These are phyloP conservation scores for Bombyx mori DNA, from an alignment of 1,140 invertebrate species.

Conservation along the genomic window ASM3026992v2 NC_085128.1:14962501-14963000, in stretches of 20 bases:
- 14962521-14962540: slow-evolving; percentile 4
- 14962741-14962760: slow-evolving; percentile 19
- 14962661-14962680: slow-evolving; percentile 35
- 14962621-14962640: slow-evolving; percentile 34
- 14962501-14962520: background rate
- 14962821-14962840: slow-evolving; percentile 1
- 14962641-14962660: slow-evolving; percentile 40
- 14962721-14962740: slow-evolving; percentile 17
- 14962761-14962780: slow-evolving; percentile 19
- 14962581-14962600: slow-evolving; percentile 35
- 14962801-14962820: slow-evolving; percentile 6
- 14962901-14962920: no score
- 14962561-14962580: slow-evolving; percentile 35
- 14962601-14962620: slow-evolving; percentile 32
- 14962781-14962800: slow-evolving; percentile 20
- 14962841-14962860: slow-evolving; percentile 7
- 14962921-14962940: no score
- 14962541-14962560: slow-evolving; percentile 26
- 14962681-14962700: slow-evolving; percentile 52
- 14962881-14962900: background rate
- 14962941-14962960: no score
- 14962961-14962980: no score
- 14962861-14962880: background rate
- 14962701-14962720: slow-evolving; percentile 48
- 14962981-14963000: no score